Conservation (phyloP, 2,888 invertebrate genomes). For the Vanessa cardui region DNA sequence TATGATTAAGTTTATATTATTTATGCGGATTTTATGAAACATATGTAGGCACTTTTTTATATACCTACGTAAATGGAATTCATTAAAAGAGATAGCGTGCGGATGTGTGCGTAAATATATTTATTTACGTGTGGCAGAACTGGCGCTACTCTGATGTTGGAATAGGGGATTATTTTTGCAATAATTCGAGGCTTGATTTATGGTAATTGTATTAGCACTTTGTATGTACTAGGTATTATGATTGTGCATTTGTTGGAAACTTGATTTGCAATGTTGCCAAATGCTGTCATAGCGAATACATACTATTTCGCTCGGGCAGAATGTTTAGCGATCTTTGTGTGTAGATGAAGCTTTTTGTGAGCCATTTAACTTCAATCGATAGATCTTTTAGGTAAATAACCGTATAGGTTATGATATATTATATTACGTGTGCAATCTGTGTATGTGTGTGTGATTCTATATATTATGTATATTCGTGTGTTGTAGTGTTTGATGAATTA, state of each 20-base stretch:
- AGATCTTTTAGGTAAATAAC: conserved; percentile 34
- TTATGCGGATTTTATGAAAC: conserved; percentile 42
- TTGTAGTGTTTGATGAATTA: conserved; percentile 46
- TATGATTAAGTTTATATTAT: conserved; percentile 50
- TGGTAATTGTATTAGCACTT: conserved; percentile 48
- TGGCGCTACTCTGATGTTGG: conserved; percentile 41
- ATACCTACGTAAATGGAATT: conserved; percentile 39
- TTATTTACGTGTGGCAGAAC: conserved; percentile 51
- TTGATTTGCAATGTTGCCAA: conserved; percentile 58
- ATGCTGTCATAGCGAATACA: conserved; percentile 44
- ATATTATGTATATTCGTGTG: conserved; percentile 42
- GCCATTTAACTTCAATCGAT: conserved; percentile 43
- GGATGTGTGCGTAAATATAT: conserved; percentile 50
- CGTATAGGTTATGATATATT: conserved; percentile 41
- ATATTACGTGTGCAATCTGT: conserved; percentile 31
- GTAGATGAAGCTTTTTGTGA: conserved; percentile 42
- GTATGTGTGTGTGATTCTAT: conserved; percentile 27
- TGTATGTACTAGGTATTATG: conserved; percentile 51
- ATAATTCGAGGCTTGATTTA: conserved; percentile 46
- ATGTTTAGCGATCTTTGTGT: conserved; percentile 57
- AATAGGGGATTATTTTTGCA: conserved; percentile 50
- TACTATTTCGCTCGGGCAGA: conserved; percentile 47
- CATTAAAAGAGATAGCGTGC: conserved; percentile 44
- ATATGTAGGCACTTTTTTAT: conserved; percentile 47
- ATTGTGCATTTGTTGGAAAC: conserved; percentile 61